phyloP scores from a whole-genome alignment of 1,140 invertebrate genomes.

The Frieseomelitta varia region DNA sequence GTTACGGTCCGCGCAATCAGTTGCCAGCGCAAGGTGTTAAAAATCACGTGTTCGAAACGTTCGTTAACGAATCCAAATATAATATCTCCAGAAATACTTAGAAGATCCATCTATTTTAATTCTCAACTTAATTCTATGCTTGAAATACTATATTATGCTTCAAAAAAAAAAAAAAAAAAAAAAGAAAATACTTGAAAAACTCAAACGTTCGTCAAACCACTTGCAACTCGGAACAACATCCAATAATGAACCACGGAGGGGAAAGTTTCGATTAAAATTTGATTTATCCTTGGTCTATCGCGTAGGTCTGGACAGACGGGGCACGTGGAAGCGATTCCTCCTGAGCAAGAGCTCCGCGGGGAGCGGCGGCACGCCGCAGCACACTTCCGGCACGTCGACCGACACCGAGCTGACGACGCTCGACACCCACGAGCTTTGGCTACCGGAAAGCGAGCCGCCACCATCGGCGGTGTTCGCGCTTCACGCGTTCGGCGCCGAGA shows the following conservation, averaged over 20 bases:
- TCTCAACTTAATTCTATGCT: no score
- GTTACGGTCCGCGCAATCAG: no score
- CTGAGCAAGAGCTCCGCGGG: conserved; percentile 78
- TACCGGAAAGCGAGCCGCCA: conserved; percentile 89
- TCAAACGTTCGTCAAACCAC: no score
- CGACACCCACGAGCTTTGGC: conserved; percentile 90
- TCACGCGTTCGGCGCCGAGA: conserved; percentile 91
- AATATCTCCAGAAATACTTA: no score
- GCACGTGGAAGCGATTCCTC: conserved; percentile 85
- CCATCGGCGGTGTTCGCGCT: conserved; percentile 91
- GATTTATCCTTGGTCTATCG: no score
- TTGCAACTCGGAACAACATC: background rate
- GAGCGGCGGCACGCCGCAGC: conserved; percentile 84
- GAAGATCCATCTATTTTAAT: no score
- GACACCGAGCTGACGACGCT: conserved; percentile 91
- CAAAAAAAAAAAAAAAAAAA: no score
- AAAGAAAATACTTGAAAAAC: no score
- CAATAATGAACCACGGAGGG: background rate
- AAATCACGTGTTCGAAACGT: no score
- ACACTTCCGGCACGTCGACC: conserved; percentile 88
- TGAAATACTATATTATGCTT: no score
- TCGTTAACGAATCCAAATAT: no score
- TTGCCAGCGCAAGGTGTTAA: no score
- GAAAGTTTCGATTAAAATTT: background rate
- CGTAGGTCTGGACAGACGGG: conserved; percentile 75